A percentile compares a stretch with the other conserved stretches of the same genome.
Conservation (phyloP, 2,797 vertebrate species). For the Emys orbicularis region DNA sequence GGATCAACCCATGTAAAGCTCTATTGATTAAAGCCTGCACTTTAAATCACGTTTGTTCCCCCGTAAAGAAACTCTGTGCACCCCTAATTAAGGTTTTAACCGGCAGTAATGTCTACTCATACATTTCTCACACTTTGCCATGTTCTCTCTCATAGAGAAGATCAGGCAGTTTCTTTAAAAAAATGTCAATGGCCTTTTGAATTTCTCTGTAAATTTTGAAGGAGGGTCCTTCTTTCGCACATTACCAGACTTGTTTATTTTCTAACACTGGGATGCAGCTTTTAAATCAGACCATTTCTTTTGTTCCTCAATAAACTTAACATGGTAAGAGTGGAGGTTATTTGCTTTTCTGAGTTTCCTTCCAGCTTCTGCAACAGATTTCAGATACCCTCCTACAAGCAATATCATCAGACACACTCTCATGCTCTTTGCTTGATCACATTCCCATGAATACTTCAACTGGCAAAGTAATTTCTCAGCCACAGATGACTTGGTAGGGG, state of each 20-base stretch:
- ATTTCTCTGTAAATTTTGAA: constrained; percentile 50
- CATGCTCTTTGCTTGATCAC: constrained; percentile 47
- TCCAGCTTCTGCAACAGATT: constrained; percentile 13
- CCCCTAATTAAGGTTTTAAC: constrained; percentile 47
- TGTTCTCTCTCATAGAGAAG: constrained; percentile 1
- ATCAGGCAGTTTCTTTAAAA: constrained; percentile 1
- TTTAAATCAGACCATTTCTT: constrained; percentile 48
- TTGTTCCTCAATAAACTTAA: constrained; percentile 37
- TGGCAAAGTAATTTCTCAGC: constrained; percentile 64
- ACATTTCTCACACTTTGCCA: constrained; percentile 32
- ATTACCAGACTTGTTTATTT: background rate
- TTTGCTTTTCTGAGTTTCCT: constrained; percentile 31
- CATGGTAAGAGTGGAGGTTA: background rate
- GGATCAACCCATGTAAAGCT: background rate
- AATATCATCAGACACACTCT: constrained; percentile 53
- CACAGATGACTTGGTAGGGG: constrained; percentile 24
- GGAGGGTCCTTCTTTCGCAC: background rate
- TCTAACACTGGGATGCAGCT: background rate
- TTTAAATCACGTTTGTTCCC: constrained; percentile 25
- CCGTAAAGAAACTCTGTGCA: background rate
- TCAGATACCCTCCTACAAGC: constrained; percentile 32
- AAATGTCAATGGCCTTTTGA: background rate
- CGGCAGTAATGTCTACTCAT: constrained; percentile 22
- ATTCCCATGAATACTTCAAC: constrained; percentile 58
- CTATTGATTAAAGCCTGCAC: constrained; percentile 10